A percentile compares a stretch with the other conserved stretches of the same genome.
phyloP scores from a whole-genome alignment of 2,888 invertebrate genomes.

The Protodeltote pygarga region DNA sequence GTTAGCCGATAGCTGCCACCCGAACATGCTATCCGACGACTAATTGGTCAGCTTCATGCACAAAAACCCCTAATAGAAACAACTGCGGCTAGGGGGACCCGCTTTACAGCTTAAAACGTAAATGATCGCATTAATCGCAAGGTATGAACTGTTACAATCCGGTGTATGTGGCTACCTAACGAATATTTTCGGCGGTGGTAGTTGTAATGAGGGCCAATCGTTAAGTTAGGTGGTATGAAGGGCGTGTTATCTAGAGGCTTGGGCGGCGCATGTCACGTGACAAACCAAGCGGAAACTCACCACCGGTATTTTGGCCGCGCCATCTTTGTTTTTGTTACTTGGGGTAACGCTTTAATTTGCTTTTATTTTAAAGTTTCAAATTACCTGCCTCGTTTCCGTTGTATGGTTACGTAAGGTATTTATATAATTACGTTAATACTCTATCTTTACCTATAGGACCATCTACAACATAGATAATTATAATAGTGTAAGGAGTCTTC shows the following conservation, averaged over 20 bases:
- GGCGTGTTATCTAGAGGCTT: conserved; percentile 73
- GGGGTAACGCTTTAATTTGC: conserved; percentile 57
- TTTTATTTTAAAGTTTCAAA: conserved; percentile 50
- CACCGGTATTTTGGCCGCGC: conserved; percentile 69
- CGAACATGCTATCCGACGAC: conserved; percentile 80
- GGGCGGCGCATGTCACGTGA: conserved; percentile 77
- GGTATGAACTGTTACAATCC: conserved; percentile 47
- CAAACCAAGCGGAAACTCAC: conserved; percentile 73
- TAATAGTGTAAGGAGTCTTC: too few species aligned
- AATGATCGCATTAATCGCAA: conserved; percentile 64
- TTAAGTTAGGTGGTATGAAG: conserved; percentile 66
- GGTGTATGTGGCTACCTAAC: conserved; percentile 47
- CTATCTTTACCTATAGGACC: background rate
- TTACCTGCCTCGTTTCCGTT: conserved; percentile 45
- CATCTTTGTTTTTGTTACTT: conserved; percentile 74
- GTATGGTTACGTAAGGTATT: conserved; percentile 13
- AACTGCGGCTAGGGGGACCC: conserved; percentile 69
- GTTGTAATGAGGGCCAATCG: conserved; percentile 68
- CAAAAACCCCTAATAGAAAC: conserved; percentile 79
- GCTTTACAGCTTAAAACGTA: conserved; percentile 65
- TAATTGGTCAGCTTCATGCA: conserved; percentile 81
- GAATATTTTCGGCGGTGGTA: conserved; percentile 61
- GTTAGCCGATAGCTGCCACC: conserved; percentile 75
- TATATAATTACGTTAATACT: background rate
- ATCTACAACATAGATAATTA: too few species aligned